Conservation (phyloP, 2,113 vertebrate genomes). For the Petroica traversi region DNA sequence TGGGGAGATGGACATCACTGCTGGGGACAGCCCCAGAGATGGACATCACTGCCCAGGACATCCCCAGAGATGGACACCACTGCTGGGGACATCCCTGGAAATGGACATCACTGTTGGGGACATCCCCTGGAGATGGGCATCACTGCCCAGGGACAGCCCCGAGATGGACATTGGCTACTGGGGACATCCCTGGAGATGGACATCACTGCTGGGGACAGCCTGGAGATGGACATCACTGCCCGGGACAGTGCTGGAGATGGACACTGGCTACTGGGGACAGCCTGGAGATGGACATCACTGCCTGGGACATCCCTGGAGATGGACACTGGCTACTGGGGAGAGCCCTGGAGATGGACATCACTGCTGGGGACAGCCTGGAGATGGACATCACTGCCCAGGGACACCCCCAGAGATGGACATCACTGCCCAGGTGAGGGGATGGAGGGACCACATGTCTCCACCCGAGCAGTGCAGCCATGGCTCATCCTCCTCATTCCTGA, state of each 20-base stretch:
- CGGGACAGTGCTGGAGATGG: neutral
- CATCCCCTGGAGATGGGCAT: neutral
- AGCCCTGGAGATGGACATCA: neutral
- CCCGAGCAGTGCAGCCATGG: fast-evolving
- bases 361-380: neutral
- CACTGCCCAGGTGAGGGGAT: neutral
- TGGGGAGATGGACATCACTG: neutral
- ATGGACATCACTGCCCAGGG: neutral
- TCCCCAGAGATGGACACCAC: neutral
- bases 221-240: neutral
- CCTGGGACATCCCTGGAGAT: no score
- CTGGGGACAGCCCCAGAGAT: neutral
- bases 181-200: neutral
- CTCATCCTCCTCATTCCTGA: neutral
- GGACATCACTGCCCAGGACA: neutral
- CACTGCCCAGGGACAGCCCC: neutral
- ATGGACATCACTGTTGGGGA: neutral
- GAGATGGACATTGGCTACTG: no score
- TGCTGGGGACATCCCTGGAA: neutral
- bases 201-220: neutral
- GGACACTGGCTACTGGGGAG: neutral
- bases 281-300: neutral
- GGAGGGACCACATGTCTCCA: neutral
- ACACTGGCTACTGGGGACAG: neutral
- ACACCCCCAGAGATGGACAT: neutral